A percentile compares a stretch with the other conserved stretches of the same genome.
Conservation (phyloP, 2,888 invertebrate species). For the Orthosia incerta region DNA sequence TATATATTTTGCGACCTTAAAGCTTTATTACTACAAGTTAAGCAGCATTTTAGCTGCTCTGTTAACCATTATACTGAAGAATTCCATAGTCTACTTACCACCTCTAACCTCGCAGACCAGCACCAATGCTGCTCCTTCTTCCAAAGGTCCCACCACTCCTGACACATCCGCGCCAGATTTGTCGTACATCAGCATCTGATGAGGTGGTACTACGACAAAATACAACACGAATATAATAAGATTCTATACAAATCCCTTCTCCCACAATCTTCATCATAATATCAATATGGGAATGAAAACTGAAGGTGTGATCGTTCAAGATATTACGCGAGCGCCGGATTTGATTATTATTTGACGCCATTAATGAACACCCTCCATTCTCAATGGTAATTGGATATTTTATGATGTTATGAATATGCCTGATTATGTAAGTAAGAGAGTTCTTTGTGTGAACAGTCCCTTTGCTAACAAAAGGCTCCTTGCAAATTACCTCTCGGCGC, state of each 20-base stretch:
- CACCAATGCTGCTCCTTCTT: conserved; percentile 95
- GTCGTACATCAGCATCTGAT: conserved; percentile 96
- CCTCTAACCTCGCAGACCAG: conserved; percentile 97
- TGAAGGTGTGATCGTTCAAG: conserved; percentile 57
- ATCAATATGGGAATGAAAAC: conserved; percentile 60
- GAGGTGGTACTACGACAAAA: conserved; percentile 95
- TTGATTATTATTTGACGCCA: conserved; percentile 81
- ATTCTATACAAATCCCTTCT: conserved; percentile 25
- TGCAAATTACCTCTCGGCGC: conserved; percentile 86
- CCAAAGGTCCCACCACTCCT: conserved; percentile 95
- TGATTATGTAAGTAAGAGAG: conserved; percentile 79
- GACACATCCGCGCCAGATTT: conserved; percentile 95
- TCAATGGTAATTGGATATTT: conserved; percentile 81
- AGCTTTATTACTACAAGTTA: too few relatives aligned
- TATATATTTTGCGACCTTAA: too few relatives aligned
- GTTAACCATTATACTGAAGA: neutral
- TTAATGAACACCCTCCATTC: conserved; percentile 73
- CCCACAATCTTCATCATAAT: conserved; percentile 41
- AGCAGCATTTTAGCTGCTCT: neutral
- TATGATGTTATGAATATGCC: conserved; percentile 81
- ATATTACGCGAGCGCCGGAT: conserved; percentile 71
- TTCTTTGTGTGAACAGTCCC: conserved; percentile 81
- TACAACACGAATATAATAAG: conserved; percentile 24
- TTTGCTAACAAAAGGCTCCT: conserved; percentile 85
- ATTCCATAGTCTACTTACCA: conserved; percentile 91